Evolutionary conservation across 2,113 vertebrate species (phyloP).

Genomic region (Elachura formosa): DNA sequence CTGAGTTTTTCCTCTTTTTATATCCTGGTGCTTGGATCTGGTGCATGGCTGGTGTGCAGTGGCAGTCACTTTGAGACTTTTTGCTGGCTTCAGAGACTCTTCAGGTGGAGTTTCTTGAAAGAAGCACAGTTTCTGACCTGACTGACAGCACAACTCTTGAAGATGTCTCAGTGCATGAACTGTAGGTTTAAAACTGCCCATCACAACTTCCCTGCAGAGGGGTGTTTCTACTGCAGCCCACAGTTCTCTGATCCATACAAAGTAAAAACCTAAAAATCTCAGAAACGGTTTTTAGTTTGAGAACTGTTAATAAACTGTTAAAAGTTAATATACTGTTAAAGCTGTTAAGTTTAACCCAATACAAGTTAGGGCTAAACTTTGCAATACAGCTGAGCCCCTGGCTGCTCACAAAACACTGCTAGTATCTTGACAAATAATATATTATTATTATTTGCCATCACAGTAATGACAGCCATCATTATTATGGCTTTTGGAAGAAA

Average conservation of each 20-base stretch:
- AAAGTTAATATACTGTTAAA: no score
- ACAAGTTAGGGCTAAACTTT: not conserved
- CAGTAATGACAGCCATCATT: slow-evolving; percentile 12
- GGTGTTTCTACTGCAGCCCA: not conserved
- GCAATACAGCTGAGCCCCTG: not conserved
- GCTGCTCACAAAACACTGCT: not conserved
- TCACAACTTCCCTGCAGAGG: not conserved
- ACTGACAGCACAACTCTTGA: not conserved
- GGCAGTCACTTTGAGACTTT: not conserved
- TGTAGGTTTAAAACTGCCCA: not conserved
- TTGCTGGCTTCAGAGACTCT: not conserved
- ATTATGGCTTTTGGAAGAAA: slow-evolving; percentile 4
- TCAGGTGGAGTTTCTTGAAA: not conserved
- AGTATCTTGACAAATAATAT: not conserved
- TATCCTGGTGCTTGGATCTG: not conserved
- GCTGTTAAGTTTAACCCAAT: no score
- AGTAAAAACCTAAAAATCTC: not conserved
- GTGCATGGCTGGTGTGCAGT: fast-evolving
- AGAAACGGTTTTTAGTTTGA: not conserved
- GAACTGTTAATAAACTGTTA: no score
- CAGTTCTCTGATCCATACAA: not conserved
- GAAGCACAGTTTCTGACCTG: not conserved
- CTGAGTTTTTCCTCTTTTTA: not conserved
- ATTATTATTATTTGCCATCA: no score
- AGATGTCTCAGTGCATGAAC: not conserved